Percentiles rank a stretch among this genome's conserved stretches.
phyloP scores from a whole-genome alignment of 2,888 invertebrate genomes.

The Penaeus monodon region DNA sequence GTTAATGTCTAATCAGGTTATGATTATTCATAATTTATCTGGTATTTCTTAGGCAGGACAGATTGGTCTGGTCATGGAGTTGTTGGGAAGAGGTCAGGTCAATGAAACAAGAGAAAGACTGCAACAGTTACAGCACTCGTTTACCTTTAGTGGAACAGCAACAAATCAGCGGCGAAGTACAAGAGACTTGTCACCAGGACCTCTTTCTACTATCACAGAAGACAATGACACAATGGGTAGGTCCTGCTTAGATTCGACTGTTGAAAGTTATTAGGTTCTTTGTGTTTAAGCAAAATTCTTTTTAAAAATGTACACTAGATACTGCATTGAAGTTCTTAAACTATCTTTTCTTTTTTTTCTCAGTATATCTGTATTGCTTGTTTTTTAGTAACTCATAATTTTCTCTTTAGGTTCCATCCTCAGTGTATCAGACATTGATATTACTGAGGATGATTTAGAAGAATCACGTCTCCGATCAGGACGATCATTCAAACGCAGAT shows the following conservation, averaged over 20 bases:
- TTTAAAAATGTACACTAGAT: neutral
- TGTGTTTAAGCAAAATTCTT: neutral
- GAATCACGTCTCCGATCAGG: conserved; percentile 53
- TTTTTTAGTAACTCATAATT: neutral
- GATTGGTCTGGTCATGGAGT: conserved; percentile 46
- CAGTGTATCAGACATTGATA: conserved; percentile 61
- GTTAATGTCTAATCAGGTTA: too few relatives aligned
- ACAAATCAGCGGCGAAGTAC: conserved; percentile 12
- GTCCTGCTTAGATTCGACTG: neutral
- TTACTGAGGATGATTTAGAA: conserved; percentile 64
- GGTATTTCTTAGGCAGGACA: conserved; percentile 38
- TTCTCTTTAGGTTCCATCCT: conserved; percentile 42
- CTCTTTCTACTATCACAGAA: conserved; percentile 63
- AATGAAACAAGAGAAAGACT: conserved; percentile 45
- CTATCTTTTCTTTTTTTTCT: neutral
- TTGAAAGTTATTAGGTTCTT: too few relatives aligned
- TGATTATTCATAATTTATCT: neutral
- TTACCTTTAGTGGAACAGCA: conserved; percentile 7
- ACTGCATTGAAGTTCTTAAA: neutral
- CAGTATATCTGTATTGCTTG: neutral
- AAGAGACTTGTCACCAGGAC: conserved; percentile 23
- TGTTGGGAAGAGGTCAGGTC: conserved; percentile 54
- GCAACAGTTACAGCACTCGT: conserved; percentile 42
- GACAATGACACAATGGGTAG: conserved; percentile 59
- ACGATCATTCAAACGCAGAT: conserved; percentile 32